A percentile compares a stretch with the other conserved stretches of the same genome.
phyloP scores from a whole-genome alignment of 2,797 vertebrate genomes.

The Alectoris magna region DNA sequence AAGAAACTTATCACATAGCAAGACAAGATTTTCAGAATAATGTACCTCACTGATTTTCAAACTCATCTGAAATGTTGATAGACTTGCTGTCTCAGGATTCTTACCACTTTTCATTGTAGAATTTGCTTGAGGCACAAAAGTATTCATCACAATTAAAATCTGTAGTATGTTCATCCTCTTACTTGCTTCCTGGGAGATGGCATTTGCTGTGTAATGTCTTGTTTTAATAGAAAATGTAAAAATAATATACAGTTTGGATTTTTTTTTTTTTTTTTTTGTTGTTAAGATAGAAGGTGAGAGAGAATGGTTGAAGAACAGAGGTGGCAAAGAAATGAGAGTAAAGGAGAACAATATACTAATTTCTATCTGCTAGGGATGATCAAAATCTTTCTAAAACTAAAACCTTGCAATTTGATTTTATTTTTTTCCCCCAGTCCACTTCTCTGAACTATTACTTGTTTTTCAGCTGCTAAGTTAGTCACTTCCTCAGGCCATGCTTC shows the following conservation, averaged over 20 bases:
- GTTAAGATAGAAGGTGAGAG: background rate
- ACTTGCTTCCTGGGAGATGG: background rate
- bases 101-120: constrained; percentile 13
- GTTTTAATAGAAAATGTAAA: background rate
- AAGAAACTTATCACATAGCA: constrained; percentile 10
- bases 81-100: constrained; percentile 58
- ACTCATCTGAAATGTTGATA: constrained; percentile 55
- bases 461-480: background rate
- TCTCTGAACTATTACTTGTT: background rate
- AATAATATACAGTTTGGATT: background rate
- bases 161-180: background rate
- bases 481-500: background rate
- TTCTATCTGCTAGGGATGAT: background rate
- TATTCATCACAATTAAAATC: constrained; percentile 43
- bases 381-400: background rate
- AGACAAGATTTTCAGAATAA: constrained; percentile 52
- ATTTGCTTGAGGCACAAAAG: constrained; percentile 50
- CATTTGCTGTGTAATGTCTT: constrained; percentile 13
- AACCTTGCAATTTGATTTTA: background rate
- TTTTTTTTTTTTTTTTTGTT: background rate
- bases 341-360: background rate
- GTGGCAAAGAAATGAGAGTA: background rate
- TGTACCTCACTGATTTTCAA: constrained; percentile 42
- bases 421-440: background rate
- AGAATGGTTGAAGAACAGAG: background rate